phyloP scores from a whole-genome alignment of 2,797 vertebrate genomes.

The Enteromius thamalakanensis region DNA sequence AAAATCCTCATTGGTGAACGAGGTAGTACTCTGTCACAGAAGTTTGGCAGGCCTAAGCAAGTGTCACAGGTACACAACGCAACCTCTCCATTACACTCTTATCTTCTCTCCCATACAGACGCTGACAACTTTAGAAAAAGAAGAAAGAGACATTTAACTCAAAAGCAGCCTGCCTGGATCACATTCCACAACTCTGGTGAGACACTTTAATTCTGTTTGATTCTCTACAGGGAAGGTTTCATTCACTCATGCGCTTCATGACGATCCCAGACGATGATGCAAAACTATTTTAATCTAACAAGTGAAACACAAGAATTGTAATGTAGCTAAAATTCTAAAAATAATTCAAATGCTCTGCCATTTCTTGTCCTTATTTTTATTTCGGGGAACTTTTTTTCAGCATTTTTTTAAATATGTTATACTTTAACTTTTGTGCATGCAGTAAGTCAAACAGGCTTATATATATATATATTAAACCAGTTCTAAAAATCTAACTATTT shows the following conservation, averaged over 20 bases:
- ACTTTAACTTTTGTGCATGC: neutral
- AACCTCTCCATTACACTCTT: conserved; percentile 12
- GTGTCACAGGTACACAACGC: conserved; percentile 36
- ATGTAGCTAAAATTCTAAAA: neutral
- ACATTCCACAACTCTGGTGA: conserved; percentile 52
- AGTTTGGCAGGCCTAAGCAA: conserved; percentile 43
- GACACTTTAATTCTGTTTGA: neutral
- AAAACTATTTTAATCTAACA: neutral
- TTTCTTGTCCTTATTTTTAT: neutral
- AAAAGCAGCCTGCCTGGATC: conserved; percentile 39
- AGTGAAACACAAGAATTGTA: neutral
- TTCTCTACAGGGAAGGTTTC: neutral
- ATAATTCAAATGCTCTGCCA: neutral
- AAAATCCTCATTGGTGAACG: conserved; percentile 56
- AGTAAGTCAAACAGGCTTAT: neutral
- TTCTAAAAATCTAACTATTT: neutral
- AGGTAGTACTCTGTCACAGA: conserved; percentile 27
- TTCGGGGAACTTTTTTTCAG: neutral
- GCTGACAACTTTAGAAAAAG: neutral
- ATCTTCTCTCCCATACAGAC: conserved; percentile 6
- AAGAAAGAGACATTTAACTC: conserved; percentile 20
- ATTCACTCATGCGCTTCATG: neutral
- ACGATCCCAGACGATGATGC: neutral
- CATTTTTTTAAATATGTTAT: neutral
- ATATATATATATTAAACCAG: neutral